Evolutionary conservation across 2,797 vertebrate species (phyloP).

Genomic region (Sardinella longiceps): DNA sequence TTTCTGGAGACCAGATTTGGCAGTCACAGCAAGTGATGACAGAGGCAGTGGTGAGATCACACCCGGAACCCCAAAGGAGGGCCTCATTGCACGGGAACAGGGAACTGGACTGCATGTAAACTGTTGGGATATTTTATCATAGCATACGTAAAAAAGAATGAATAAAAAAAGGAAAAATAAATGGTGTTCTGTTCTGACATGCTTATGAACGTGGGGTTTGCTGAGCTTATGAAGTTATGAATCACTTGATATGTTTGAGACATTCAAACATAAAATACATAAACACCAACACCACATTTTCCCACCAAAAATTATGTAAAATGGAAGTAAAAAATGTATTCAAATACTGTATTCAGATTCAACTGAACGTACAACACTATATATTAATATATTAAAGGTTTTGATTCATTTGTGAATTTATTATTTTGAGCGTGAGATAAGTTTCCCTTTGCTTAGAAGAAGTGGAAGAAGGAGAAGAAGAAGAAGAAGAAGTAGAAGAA

Average conservation of each 20-base stretch:
- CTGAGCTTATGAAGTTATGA: no score
- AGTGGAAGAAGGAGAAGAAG: slow-evolving; percentile 62
- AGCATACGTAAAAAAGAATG: slow-evolving; percentile 34
- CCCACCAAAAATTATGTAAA: not conserved
- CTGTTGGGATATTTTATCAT: slow-evolving; percentile 38
- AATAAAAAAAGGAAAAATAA: not conserved
- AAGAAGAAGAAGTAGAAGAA: slow-evolving; percentile 49
- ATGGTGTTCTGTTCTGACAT: slow-evolving; percentile 72
- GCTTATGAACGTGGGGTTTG: not conserved
- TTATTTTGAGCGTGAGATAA: not conserved
- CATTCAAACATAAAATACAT: not conserved
- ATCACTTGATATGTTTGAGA: not conserved
- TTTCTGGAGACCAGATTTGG: slow-evolving; percentile 83
- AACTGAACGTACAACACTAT: not conserved
- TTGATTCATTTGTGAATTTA: not conserved
- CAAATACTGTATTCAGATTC: not conserved
- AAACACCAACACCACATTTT: not conserved
- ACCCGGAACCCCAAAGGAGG: slow-evolving; percentile 82
- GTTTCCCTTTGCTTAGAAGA: slow-evolving; percentile 29
- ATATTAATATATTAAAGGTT: not conserved
- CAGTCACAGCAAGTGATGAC: slow-evolving; percentile 85
- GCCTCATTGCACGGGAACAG: slow-evolving; percentile 73
- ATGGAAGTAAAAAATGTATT: not conserved
- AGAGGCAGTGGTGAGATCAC: slow-evolving; percentile 85
- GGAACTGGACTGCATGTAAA: slow-evolving; percentile 66